Conservation (phyloP, 1,140 invertebrate species). For the Sweltsa coloradensis region DNA sequence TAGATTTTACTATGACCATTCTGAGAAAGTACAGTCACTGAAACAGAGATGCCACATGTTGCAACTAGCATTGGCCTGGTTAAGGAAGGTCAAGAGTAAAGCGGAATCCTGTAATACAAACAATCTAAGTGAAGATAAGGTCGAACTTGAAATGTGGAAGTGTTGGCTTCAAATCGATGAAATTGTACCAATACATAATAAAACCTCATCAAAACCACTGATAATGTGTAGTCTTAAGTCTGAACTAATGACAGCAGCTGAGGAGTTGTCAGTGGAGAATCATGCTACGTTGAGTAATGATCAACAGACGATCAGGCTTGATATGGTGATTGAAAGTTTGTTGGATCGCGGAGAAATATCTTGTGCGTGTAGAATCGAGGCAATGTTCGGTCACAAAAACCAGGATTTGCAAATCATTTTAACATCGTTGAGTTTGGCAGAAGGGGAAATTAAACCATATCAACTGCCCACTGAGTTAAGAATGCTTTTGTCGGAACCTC, state of each 20-base stretch:
- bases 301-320: conserved; percentile 26
- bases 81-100: conserved; percentile 25
- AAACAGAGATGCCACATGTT: conserved; percentile 31
- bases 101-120: conserved; percentile 22
- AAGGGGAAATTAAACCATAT: conserved; percentile 28
- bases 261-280: background rate
- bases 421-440: conserved; percentile 34
- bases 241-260: background rate
- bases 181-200: too few species aligned
- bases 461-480: conserved; percentile 27
- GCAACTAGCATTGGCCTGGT: conserved; percentile 39
- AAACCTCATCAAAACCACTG: background rate
- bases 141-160: conserved; percentile 40
- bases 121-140: conserved; percentile 28
- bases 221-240: background rate
- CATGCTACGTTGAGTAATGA: background rate
- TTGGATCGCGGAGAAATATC: conserved; percentile 30
- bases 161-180: conserved; percentile 3
- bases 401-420: conserved; percentile 33
- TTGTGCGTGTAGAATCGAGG: conserved; percentile 32
- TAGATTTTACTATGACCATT: conserved; percentile 38
- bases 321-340: conserved; percentile 26
- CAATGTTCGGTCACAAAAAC: conserved; percentile 31
- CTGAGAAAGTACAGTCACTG: conserved; percentile 30
- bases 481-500: conserved; percentile 20